A percentile compares a stretch with the other conserved stretches of the same genome.
These are phyloP conservation scores for Neodiprion virginianus DNA, from an alignment of 1,140 invertebrate genomes.

Conservation along the genomic window DNA sequence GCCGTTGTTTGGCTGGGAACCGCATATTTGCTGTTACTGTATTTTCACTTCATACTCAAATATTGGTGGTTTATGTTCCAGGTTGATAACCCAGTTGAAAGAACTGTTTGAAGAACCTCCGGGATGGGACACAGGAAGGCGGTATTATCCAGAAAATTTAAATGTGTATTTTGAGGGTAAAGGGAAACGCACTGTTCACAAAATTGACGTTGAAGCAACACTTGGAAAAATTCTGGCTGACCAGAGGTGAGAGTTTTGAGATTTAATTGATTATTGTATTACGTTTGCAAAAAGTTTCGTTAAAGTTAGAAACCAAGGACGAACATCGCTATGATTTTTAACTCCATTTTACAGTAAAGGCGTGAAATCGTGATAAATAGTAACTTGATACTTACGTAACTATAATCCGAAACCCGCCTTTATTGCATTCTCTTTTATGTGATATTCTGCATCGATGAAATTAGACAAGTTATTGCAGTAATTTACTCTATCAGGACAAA, in stretches of 20 bases:
- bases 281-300: not conserved
- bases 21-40: too few species aligned
- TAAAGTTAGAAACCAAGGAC: not conserved
- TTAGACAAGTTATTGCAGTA: too few species aligned
- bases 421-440: too few species aligned
- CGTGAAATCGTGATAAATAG: too few species aligned
- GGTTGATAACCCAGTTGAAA: constrained; percentile 75
- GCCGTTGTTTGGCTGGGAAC: too few species aligned
- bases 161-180: constrained; percentile 83
- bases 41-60: too few species aligned
- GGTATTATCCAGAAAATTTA: constrained; percentile 72
- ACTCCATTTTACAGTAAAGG: too few species aligned
- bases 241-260: constrained; percentile 62
- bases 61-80: constrained; percentile 47
- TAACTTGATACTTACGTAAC: too few species aligned
- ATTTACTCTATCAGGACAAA: too few species aligned
- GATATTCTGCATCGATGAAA: too few species aligned
- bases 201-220: constrained; percentile 66
- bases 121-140: constrained; percentile 76
- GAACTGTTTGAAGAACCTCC: constrained; percentile 76
- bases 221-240: constrained; percentile 70
- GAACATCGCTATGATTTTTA: too few species aligned
- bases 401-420: too few species aligned
- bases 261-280: constrained; percentile 20
- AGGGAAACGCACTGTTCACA: constrained; percentile 69